phyloP scores from a whole-genome alignment of 2,888 invertebrate genomes.

The Venustoraphidia nigricollis region DNA sequence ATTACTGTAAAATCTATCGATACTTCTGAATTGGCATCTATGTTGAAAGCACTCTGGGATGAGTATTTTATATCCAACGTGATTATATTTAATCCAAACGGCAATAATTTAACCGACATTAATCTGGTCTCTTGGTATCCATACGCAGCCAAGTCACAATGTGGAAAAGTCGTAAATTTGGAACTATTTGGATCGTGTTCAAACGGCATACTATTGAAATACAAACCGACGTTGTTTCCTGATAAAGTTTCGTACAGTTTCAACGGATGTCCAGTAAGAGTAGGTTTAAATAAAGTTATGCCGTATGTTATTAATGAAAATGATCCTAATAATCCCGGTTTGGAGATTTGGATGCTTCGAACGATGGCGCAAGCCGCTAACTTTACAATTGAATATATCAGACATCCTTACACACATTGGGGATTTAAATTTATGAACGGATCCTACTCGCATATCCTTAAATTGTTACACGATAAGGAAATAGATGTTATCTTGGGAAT shows the following conservation, averaged over 20 bases:
- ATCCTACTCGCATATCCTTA: slow-evolving; percentile 33
- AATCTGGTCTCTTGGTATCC: no score
- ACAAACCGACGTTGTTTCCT: no score
- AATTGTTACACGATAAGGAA: slow-evolving; percentile 22
- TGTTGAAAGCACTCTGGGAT: no score
- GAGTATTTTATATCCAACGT: no score
- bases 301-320: slow-evolving; percentile 1
- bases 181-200: no score
- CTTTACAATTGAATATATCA: not conserved
- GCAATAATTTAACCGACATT: no score
- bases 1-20: no score
- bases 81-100: no score
- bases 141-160: not conserved
- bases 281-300: not conserved
- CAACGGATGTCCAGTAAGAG: not conserved
- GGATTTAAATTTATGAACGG: slow-evolving; percentile 29
- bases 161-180: not conserved
- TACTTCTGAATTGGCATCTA: no score
- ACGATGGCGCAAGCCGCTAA: not conserved
- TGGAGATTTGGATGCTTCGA: slow-evolving; percentile 1
- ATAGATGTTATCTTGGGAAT: slow-evolving; percentile 37
- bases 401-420: slow-evolving; percentile 14
- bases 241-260: no score
- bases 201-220: no score
- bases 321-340: not conserved